Base-by-base conservation (phyloP, 2,888 invertebrate genomes). In the Conops quadrifasciatus region DNA sequence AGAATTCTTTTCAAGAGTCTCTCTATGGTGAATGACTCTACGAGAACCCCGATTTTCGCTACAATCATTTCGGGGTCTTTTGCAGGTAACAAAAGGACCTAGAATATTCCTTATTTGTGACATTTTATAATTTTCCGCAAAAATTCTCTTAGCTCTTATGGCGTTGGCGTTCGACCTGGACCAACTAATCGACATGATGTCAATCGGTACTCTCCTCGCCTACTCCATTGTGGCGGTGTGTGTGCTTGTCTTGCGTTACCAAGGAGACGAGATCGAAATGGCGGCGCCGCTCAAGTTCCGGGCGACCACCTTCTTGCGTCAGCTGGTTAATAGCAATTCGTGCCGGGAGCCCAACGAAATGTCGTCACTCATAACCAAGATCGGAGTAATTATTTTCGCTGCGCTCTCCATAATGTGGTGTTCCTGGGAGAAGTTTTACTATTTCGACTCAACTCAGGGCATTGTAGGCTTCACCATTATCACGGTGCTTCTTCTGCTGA, bases 141-240 rank as follows among this genome's bases (percentile, higher is more conserved):
- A 36, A 45, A 16, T 59, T 59, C 49, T 60, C 53, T 11, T 70
- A 91, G 95, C 93, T 21, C 71, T 92, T 3, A 94, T 97, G 93
- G 94, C 97, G 0, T 88, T 94, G 0, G 83, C 96, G n/a, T 95
- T 97, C 84, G 93, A 97, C 86, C 87, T 97, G 72, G 90, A 94
- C 74, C 96, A 96, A 81, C 87, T 97, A 71, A 96, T 97, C 74
- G 95, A 97, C 80, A 97, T 97, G 93, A 96, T 97, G 95, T 96
- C 96, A 9, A 97, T 97, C 78, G 95, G 95, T 16, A 95, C 95
- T 0, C 87, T 96, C 1, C 88, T 95, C 67, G 96, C 96, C 0
- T 97, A 97, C 83, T 94, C 95, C 2, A 95, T 97, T 75, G 97
- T 97, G 0, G 94, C 96, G 0, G 91, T 95, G 71, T 94, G 95